Conservation (phyloP, 2,888 invertebrate genomes). For the Ophioninae sp. region DNA sequence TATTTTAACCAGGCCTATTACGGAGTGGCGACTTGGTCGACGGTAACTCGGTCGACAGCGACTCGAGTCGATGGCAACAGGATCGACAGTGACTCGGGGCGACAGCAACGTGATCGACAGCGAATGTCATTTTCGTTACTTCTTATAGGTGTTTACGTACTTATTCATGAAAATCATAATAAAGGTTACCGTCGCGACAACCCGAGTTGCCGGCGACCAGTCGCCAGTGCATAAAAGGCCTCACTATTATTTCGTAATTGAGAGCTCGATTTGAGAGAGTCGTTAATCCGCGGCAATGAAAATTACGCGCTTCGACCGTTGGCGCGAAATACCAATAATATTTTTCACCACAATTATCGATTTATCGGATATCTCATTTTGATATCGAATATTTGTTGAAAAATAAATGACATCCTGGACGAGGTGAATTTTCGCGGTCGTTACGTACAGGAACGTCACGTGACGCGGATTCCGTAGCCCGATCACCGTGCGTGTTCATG, state of each 20-base stretch:
- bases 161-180: no score
- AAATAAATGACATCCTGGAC: no score
- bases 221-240: not conserved
- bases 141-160: no score
- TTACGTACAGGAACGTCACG: conserved; percentile 15
- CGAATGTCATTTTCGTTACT: no score
- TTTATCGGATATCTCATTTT: conserved; percentile 19
- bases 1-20: not conserved
- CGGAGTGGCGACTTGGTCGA: no score
- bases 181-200: no score
- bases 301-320: no score
- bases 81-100: no score
- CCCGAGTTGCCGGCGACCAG: not conserved
- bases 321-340: not conserved
- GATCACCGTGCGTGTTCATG: not conserved
- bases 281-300: not conserved
- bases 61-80: no score
- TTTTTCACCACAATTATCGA: not conserved
- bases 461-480: not conserved
- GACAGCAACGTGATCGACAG: no score
- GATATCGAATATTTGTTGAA: not conserved
- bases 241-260: not conserved
- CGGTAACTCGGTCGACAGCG: no score
- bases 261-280: conserved; percentile 49
- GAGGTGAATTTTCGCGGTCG: conserved; percentile 51